Evolutionary conservation across 2,113 vertebrate genomes (phyloP).

Genomic region (Pachypanchax playfairii): DNA sequence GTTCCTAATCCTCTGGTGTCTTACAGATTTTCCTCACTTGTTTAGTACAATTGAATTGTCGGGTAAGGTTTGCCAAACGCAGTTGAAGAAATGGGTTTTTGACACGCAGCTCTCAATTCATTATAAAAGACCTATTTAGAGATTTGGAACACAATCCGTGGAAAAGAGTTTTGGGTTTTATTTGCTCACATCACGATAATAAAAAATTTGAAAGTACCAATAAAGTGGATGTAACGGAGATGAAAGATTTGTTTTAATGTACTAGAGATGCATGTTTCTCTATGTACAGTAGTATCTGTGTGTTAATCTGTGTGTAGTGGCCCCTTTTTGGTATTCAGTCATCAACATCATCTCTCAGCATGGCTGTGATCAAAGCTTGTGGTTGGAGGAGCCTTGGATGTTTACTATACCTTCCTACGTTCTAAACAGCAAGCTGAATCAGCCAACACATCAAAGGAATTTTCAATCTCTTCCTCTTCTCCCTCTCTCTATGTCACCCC

Average conservation of each 20-base stretch:
- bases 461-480: conserved; percentile 10
- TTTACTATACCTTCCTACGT: conserved; percentile 64
- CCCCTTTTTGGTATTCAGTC: conserved; percentile 58
- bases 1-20: conserved; percentile 35
- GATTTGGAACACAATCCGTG: conserved; percentile 22
- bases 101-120: conserved; percentile 25
- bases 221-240: background rate
- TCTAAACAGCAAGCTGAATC: conserved; percentile 66
- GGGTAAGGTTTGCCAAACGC: conserved; percentile 30
- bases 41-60: conserved; percentile 37
- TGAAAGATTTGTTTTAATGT: background rate
- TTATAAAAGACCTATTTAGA: conserved; percentile 28
- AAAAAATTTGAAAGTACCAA: conserved; percentile 26
- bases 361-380: conserved; percentile 65
- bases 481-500: conserved; percentile 11
- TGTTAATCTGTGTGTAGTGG: conserved; percentile 13
- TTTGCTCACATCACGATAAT: background rate
- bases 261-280: conserved; percentile 1
- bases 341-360: conserved; percentile 52
- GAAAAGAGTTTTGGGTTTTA: conserved; percentile 10
- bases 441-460: conserved; percentile 62
- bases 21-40: conserved; percentile 47
- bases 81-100: conserved; percentile 26
- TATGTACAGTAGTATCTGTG: conserved; percentile 21
- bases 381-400: conserved; percentile 50